Percentiles rank a stretch among this genome's conserved stretches.
Conservation (phyloP, 2,888 invertebrate species). For the Caenorhabditis sp. region DNA sequence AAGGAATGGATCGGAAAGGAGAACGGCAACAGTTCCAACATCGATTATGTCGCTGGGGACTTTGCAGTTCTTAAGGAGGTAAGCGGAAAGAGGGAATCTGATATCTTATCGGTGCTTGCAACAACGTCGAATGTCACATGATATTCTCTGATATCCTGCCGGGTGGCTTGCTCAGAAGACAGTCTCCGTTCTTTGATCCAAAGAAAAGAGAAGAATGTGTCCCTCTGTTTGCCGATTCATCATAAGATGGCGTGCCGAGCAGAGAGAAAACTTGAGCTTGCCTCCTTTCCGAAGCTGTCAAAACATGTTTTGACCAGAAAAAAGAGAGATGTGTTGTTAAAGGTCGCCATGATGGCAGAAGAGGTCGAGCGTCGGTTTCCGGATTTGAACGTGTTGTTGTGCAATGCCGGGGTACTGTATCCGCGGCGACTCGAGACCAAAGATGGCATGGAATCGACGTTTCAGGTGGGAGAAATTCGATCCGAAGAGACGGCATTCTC, state of each 20-base stretch:
- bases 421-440: slow-evolving; percentile 73
- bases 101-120: not conserved
- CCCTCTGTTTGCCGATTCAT: slow-evolving; percentile 26
- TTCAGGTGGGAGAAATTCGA: slow-evolving; percentile 73
- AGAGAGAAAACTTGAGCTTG: slow-evolving; percentile 9
- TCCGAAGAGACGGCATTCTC: not conserved
- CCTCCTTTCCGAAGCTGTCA: slow-evolving; percentile 13
- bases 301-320: slow-evolving; percentile 46
- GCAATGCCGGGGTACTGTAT: slow-evolving; percentile 80
- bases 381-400: slow-evolving; percentile 77
- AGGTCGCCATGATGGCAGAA: slow-evolving; percentile 78
- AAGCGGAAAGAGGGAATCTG: not conserved
- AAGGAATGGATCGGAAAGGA: slow-evolving; percentile 69
- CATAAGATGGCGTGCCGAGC: slow-evolving; percentile 24
- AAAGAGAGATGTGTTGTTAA: slow-evolving; percentile 36
- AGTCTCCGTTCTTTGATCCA: slow-evolving; percentile 14
- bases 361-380: slow-evolving; percentile 79
- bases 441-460: slow-evolving; percentile 79
- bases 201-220: slow-evolving; percentile 7
- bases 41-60: slow-evolving; percentile 78
- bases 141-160: no score
- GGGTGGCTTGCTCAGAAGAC: no score
- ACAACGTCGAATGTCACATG: no score
- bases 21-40: slow-evolving; percentile 69
- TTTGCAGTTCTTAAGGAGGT: slow-evolving; percentile 77